A percentile compares a stretch with the other conserved stretches of the same genome.
Conservation (phyloP, 2,888 invertebrate genomes). For the Ectemnius continuus region DNA sequence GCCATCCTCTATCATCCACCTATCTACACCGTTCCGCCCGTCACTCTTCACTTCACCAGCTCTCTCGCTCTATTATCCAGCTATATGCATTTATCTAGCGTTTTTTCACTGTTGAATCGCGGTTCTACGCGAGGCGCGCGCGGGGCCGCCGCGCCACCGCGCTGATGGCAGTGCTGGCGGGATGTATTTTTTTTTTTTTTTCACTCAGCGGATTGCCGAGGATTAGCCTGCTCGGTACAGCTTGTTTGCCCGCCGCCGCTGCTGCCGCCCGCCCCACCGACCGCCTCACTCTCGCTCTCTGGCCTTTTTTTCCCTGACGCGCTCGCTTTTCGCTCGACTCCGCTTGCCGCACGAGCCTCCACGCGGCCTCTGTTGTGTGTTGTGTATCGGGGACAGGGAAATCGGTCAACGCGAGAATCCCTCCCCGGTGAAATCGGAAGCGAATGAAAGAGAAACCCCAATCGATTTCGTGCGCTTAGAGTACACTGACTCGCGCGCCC, state of each 20-base stretch:
- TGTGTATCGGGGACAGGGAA: slow-evolving; percentile 13
- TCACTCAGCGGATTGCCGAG: no score
- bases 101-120: slow-evolving; percentile 32
- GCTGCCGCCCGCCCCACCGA: neutral
- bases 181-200: no score
- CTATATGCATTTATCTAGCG: slow-evolving; percentile 28
- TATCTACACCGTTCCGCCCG: slow-evolving; percentile 9
- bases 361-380: neutral
- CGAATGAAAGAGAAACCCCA: slow-evolving; percentile 37
- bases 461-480: slow-evolving; percentile 25
- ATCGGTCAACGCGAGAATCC: slow-evolving; percentile 25
- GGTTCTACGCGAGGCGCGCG: no score
- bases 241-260: neutral
- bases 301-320: neutral
- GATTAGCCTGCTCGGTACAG: no score
- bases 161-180: no score
- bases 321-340: neutral
- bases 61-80: neutral
- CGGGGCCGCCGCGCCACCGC: no score
- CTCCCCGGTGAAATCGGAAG: slow-evolving; percentile 40
- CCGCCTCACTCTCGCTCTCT: neutral
- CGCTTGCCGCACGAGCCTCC: neutral
- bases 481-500: neutral
- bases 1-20: slow-evolving; percentile 11
- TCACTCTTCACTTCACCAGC: slow-evolving; percentile 4